Evolutionary conservation across 2,888 invertebrate genomes (phyloP), one percentile per base, ranked within the genome.

Genomic region (Cataglyphis cursor): DNA sequence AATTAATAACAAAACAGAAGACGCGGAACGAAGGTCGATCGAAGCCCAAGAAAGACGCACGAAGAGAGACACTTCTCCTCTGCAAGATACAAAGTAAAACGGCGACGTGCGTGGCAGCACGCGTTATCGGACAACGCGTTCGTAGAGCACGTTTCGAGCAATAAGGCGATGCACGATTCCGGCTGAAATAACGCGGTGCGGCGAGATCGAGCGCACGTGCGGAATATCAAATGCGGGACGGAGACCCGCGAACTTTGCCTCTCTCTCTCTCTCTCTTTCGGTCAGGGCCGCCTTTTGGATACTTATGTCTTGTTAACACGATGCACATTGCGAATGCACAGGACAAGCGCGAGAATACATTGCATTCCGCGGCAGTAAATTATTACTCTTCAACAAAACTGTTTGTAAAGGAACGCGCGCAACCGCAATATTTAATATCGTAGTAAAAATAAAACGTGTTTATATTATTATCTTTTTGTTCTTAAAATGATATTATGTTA

Each of bases 131-230:
- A 66, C 48, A 73, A 73, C 74, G 41, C 66, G 66, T 15, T n/a
- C 48, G 31, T 28, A 24, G 24, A 65, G 59, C 78, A 59, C 70
- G 78, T 80, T 48, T 70, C 59, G 5, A 44, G 68, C 66, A 66
- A 78, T 78, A 44, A 72, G 57, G 21, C 68, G 21, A 21, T 44
- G 44, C 78, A 68, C 31, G 41, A 44, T 35, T 70, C 59, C 59
- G 35, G 35, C 12, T 41, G 62, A 57, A 78, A 78, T 70, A 83
- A 83, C 41, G 62, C n/a, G 31, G 35, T 41, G 31, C 35, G 54
- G 68, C 61, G 78, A 70, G 78, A 78, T 78, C 68, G 64, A 35
- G 70, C 21, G 70, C 70, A 78, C 64, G 70, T 48, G 70, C 54
- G 57, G 72, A 70, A 83, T 83, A 83, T 78, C 38, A 74, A 81